Evolutionary conservation across 2,888 invertebrate species (phyloP).

Genomic region (Empis stercorea): DNA sequence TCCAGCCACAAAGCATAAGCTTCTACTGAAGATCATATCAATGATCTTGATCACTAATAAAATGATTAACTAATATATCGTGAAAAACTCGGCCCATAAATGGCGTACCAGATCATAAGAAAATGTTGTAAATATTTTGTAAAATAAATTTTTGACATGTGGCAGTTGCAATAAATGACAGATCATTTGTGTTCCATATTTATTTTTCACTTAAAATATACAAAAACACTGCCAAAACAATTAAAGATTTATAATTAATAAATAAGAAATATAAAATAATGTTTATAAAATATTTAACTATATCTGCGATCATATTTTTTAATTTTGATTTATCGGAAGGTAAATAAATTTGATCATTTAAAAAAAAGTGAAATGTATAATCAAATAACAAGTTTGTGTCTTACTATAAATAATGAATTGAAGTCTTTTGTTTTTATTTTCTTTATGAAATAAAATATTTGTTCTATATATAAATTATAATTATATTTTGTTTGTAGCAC

Average conservation of each 20-base stretch:
- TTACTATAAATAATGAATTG: background rate
- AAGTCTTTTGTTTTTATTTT: background rate
- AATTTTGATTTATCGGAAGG: background rate
- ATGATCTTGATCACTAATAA: no score
- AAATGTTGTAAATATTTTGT: no score
- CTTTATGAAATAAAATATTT: background rate
- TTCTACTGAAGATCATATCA: no score
- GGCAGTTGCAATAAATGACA: no score
- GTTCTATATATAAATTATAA: no score
- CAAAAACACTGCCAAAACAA: background rate
- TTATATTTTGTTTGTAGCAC: constrained; percentile 41
- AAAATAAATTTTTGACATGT: no score
- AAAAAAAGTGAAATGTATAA: background rate
- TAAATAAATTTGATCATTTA: background rate
- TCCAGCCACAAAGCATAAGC: no score
- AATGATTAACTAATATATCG: no score
- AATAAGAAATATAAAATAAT: background rate
- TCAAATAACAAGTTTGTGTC: background rate
- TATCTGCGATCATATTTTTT: background rate
- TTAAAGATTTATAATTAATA: background rate
- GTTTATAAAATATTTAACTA: background rate
- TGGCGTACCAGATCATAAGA: no score
- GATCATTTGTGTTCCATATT: no score
- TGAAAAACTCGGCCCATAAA: no score
- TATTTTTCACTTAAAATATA: no score